Evolutionary conservation across 2,888 invertebrate genomes (phyloP), one percentile per base, ranked within the genome.

Genomic region (Ernsta delagoae): DNA sequence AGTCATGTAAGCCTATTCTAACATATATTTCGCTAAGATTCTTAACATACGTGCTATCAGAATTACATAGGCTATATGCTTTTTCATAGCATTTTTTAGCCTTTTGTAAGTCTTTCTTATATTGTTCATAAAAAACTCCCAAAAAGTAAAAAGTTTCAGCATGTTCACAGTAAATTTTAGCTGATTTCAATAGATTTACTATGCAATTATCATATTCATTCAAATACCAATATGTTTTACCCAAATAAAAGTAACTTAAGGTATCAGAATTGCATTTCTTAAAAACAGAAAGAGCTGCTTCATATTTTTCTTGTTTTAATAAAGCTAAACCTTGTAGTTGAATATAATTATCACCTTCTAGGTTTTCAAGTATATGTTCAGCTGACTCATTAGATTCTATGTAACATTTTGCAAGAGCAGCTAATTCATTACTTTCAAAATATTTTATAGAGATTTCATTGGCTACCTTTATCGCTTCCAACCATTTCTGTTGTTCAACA

Each of bases 61-160:
- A 87, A 9, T 95, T 94, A 89, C 97, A 96, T 2, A 98, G 92
- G 79, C 95, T 95, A 74, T 97, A 94, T 54, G 97, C 96, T 86
- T 97, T 98, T 87, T 98, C 96, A 84, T 96, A 98, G 86, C 98
- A 98, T 81, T 96, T 96, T 74, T 95, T 95, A 0, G 98, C 96
- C 78, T 97, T 96, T 62, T 94, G 93, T n/a, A 95, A 82, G 81
- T 98, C 96, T 64, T 91, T 85, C 70, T 94, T 94, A 50, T 93
- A 87, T 61, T 94, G 83, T 71, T 94, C 88, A 85, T 98, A 98
- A 83, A 95, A 96, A 78, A 95, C 94, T 1, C 98, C 98, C 72
- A 98, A 91, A 83, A 96, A 95, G 43, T 96, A 87, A 83, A 98
- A 97, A 74, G 96, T 96, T 63, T 95, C 93, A 76, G 95, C 95